phyloP scores from a whole-genome alignment of 2,113 vertebrate species.

The Myiagra hebetior region DNA sequence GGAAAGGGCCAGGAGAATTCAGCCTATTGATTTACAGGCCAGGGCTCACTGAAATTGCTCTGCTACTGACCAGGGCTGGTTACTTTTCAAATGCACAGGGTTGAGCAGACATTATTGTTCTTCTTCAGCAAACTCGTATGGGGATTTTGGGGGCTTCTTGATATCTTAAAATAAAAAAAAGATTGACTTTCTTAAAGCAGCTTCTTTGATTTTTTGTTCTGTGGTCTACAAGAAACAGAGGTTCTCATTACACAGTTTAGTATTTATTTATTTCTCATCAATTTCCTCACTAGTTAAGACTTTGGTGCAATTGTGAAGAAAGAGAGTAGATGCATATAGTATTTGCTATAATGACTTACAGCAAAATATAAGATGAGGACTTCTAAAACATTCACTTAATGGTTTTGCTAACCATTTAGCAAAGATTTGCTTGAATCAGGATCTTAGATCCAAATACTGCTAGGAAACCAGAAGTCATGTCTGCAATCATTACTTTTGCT shows the following conservation, averaged over 20 bases:
- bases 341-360: neutral
- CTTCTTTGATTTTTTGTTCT: neutral
- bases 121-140: neutral
- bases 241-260: neutral
- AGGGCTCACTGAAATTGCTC: conserved; percentile 5
- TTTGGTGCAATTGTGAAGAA: neutral
- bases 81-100: conserved; percentile 36
- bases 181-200: neutral
- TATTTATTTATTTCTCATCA: neutral
- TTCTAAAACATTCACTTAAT: neutral
- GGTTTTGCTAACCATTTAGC: neutral
- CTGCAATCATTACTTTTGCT: neutral
- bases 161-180: neutral
- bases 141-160: neutral
- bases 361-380: neutral
- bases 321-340: neutral
- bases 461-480: neutral
- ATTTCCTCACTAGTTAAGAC: neutral
- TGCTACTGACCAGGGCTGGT: conserved; percentile 28
- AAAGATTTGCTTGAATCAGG: neutral
- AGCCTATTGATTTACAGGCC: conserved; percentile 6
- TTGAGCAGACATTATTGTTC: neutral
- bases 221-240: neutral
- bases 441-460: neutral
- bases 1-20: conserved; percentile 17